Base-by-base conservation (phyloP, 2,888 invertebrate species). In the Pammene fasciana region DNA sequence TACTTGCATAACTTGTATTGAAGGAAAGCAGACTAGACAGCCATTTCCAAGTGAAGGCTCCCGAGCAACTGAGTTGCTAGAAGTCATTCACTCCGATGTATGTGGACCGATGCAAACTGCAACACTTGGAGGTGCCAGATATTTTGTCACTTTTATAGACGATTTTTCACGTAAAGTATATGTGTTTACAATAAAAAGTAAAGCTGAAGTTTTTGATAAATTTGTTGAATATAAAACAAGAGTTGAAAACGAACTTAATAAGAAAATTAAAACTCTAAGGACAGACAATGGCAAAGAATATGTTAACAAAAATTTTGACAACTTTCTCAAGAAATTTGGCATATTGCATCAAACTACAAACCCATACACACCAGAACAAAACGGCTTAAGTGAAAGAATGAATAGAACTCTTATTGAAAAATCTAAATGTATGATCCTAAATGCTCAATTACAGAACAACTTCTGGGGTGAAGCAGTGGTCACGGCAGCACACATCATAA, bases 1-100 rank as follows among this genome's bases (percentile, higher is more conserved):
- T 9, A 36, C 52, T 13, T 71, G 67, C 14, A 48, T 71, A 38
- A 60, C 64, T 13, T 74, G 74, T 60, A 52, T 67, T 38, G 65
- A 74, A 50, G 75, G 72, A 3, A 75, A 75, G 52, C 73, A 73
- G 26, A 65, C 73, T 41, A 65, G 73, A 26, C 38, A 46, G 11
- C 61, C 72, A 34, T 73, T 74, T 46, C 68, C 60, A 46, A 55
- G 54, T 34, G 52, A 64, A 50, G 72, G 66, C 26, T 62, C 70
- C 45, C 48, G 71, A 48, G 72, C 71, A 46, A 64, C 52, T 16
- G 18, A 57, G 38, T 48, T 57, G 59, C 66, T 66, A 18, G 66
- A 66, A 36, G 34, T 66, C 41, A 66, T 66, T 46, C 66, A 66
- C 48, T 45, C 57, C 8, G 59, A 56, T 50, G 38, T 66, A 7